These are phyloP conservation scores for Macrochelys suwanniensis DNA, from an alignment of 2,797 vertebrate genomes.

Conservation along the genomic window DNA sequence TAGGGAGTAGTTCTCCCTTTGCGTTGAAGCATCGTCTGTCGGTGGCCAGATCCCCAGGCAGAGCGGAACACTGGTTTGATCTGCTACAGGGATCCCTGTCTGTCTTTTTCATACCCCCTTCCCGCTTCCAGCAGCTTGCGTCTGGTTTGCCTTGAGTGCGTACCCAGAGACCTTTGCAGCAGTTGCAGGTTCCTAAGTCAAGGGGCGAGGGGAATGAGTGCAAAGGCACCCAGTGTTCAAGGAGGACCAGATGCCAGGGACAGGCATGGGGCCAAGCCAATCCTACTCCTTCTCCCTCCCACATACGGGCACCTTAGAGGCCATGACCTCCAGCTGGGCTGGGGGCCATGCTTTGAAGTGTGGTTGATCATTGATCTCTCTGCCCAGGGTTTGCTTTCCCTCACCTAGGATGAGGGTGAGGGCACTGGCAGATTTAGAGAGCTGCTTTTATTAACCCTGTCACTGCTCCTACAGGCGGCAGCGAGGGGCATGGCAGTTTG, in stretches of 20 bases:
- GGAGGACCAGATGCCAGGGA: neutral
- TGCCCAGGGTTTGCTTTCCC: neutral
- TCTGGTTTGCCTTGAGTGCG: neutral
- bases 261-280: neutral
- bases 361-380: neutral
- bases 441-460: neutral
- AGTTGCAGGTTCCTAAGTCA: neutral
- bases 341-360: neutral
- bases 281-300: neutral
- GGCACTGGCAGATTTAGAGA: rapidly evolving
- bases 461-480: rapidly evolving
- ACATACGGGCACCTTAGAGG: neutral
- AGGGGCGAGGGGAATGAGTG: neutral
- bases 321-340: neutral
- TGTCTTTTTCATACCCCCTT: neutral
- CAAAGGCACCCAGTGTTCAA: neutral
- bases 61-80: neutral
- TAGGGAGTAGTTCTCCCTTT: neutral
- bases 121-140: neutral
- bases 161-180: neutral
- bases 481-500: neutral
- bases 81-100: neutral
- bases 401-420: neutral
- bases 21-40: too few species aligned
- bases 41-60: neutral